Percentiles rank a stretch among this genome's conserved stretches.
phyloP scores from a whole-genome alignment of 37 sponge, comb jelly and placozoan genomes.

The Aphrocallistes beatrix region DNA sequence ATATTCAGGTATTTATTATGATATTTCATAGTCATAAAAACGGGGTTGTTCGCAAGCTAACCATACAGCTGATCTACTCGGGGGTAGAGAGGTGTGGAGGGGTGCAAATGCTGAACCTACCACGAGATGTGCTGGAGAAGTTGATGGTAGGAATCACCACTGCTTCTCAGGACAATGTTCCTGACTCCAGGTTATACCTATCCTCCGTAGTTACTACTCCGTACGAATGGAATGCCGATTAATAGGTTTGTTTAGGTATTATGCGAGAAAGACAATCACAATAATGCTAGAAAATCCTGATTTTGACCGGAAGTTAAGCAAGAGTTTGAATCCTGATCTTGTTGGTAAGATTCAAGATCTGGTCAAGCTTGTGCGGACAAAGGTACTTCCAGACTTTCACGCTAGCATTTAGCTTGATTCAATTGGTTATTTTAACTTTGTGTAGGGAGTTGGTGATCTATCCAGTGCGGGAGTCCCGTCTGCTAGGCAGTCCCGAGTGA shows the following conservation, averaged over 20 bases:
- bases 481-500: background rate
- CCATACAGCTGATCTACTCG: constrained; percentile 40
- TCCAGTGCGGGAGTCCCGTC: background rate
- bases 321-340: background rate
- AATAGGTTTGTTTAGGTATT: constrained; percentile 26
- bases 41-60: constrained; percentile 38
- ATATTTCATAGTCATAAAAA: constrained; percentile 41
- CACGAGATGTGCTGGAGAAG: constrained; percentile 51
- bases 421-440: background rate
- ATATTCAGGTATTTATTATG: background rate
- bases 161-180: constrained; percentile 39
- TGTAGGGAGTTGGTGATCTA: background rate
- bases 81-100: constrained; percentile 39
- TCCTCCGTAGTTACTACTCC: background rate
- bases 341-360: background rate
- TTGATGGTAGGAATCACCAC: constrained; percentile 33
- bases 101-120: constrained; percentile 28
- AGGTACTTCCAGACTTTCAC: background rate
- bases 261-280: constrained; percentile 37
- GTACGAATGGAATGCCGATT: background rate
- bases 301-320: constrained; percentile 27
- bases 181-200: constrained; percentile 34
- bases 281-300: constrained; percentile 31
- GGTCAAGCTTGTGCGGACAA: background rate
- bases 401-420: background rate